A percentile compares a stretch with the other conserved stretches of the same genome.
These are phyloP conservation scores for Paramacrobiotus metropolitanus DNA, from an alignment of 1,140 invertebrate genomes.

Conservation along the genomic window DNA sequence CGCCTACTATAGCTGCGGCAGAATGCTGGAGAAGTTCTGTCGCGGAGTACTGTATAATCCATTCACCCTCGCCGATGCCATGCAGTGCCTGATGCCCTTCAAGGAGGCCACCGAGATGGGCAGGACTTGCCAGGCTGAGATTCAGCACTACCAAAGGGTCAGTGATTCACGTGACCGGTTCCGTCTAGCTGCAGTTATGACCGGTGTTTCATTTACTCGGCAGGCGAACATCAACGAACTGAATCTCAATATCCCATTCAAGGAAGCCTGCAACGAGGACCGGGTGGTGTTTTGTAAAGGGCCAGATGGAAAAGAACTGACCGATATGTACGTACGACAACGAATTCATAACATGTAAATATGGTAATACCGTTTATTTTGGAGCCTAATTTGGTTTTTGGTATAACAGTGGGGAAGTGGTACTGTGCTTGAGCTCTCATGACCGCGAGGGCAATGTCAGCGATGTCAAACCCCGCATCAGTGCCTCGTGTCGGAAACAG, in stretches of 20 bases:
- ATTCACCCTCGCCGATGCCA: constrained; percentile 31
- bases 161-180: constrained; percentile 7
- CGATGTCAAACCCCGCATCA: constrained; percentile 46
- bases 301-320: too few relatives aligned
- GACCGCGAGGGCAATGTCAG: constrained; percentile 64
- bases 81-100: constrained; percentile 75
- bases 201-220: constrained; percentile 11
- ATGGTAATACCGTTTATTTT: too few relatives aligned
- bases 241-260: constrained; percentile 80
- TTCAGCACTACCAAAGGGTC: constrained; percentile 55
- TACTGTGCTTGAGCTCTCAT: constrained; percentile 66
- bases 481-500: constrained; percentile 62
- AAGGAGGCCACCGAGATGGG: constrained; percentile 53
- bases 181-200: constrained; percentile 5
- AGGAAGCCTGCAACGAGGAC: constrained; percentile 63
- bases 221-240: constrained; percentile 77
- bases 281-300: constrained; percentile 54
- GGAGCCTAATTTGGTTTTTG: too few relatives aligned
- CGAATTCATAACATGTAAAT: too few relatives aligned
- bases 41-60: constrained; percentile 23
- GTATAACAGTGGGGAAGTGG: constrained; percentile 45
- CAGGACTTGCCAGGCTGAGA: constrained; percentile 62
- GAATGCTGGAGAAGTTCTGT: constrained; percentile 12
- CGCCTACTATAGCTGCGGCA: background rate
- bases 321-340: too few relatives aligned